Conservation (phyloP, 2,888 invertebrate genomes). For the Hirudinaria manillensis region DNA sequence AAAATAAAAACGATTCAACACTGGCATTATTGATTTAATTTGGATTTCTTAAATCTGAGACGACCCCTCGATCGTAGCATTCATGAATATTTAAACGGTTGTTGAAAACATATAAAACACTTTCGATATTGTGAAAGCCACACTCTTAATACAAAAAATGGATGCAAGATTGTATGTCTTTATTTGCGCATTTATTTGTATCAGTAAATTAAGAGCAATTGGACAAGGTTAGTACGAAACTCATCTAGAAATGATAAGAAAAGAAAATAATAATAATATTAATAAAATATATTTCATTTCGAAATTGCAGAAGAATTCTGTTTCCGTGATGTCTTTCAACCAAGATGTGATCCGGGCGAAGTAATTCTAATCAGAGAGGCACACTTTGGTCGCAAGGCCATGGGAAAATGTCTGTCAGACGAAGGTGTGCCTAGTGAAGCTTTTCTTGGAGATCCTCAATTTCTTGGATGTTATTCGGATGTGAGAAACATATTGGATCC, state of each 20-base stretch:
- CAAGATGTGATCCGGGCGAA: background rate
- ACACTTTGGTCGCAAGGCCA: constrained; percentile 12
- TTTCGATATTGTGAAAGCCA: background rate
- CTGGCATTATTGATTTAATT: background rate
- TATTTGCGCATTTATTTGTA: no score
- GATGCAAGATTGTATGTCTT: no score
- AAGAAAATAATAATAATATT: background rate
- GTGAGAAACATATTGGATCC: constrained; percentile 27
- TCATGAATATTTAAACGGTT: no score
- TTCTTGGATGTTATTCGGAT: constrained; percentile 22
- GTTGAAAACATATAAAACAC: background rate
- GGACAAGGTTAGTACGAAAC: background rate
- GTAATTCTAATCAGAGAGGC: constrained; percentile 10
- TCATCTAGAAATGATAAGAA: background rate
- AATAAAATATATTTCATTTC: background rate
- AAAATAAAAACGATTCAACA: background rate
- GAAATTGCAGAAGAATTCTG: constrained; percentile 20
- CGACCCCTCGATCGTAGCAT: background rate
- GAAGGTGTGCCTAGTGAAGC: constrained; percentile 11
- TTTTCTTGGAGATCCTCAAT: background rate
- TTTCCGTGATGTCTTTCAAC: constrained; percentile 17
- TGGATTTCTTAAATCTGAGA: background rate
- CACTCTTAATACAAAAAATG: background rate
- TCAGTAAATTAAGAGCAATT: no score
- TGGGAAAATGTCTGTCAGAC: constrained; percentile 21